Evolutionary conservation across 2,888 invertebrate genomes (phyloP).

Genomic region (Poecilus cupreus): DNA sequence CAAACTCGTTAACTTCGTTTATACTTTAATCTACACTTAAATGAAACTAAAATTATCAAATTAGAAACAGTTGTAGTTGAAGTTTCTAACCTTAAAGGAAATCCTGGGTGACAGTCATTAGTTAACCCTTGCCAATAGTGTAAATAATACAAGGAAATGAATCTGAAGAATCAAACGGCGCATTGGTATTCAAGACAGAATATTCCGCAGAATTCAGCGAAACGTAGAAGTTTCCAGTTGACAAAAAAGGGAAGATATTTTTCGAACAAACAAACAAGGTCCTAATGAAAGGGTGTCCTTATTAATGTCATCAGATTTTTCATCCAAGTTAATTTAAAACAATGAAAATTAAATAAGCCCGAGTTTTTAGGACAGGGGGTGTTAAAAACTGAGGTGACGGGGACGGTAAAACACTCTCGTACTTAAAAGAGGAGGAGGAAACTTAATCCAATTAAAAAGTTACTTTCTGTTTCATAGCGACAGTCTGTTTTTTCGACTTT

Average conservation of each 20-base stretch:
- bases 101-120: too few species aligned
- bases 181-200: background rate
- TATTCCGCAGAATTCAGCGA: background rate
- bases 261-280: constrained; percentile 11
- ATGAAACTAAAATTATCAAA: background rate
- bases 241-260: background rate
- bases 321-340: constrained; percentile 41
- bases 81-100: too few species aligned
- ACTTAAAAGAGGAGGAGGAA: background rate
- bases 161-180: too few species aligned
- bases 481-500: constrained; percentile 32
- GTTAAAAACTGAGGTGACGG: constrained; percentile 6
- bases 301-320: constrained; percentile 44
- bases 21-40: background rate
- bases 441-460: constrained; percentile 53
- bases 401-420: constrained; percentile 9
- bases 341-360: constrained; percentile 48
- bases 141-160: too few species aligned
- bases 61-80: background rate
- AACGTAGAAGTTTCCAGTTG: background rate
- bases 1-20: background rate
- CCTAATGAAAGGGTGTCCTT: constrained; percentile 33
- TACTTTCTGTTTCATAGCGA: constrained; percentile 41
- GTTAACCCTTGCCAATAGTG: too few species aligned
- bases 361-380: background rate